phyloP scores from a whole-genome alignment of 2,113 vertebrate genomes.

The Fregata magnificens region DNA sequence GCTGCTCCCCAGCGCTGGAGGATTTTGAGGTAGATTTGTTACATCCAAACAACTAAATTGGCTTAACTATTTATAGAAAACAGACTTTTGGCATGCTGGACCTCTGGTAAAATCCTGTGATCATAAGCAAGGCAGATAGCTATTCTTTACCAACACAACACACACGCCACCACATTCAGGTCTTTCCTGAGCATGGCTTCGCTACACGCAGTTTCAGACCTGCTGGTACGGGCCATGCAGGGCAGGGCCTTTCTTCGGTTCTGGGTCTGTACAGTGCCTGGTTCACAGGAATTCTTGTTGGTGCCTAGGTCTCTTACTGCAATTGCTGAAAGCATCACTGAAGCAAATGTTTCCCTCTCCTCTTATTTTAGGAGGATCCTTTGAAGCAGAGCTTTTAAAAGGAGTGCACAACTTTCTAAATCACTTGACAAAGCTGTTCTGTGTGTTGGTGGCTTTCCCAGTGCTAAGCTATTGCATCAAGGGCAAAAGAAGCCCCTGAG shows the following conservation, averaged over 20 bases:
- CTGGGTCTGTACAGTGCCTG: background rate
- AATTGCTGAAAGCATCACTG: background rate
- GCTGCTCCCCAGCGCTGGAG: background rate
- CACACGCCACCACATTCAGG: background rate
- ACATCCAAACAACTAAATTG: conserved; percentile 23
- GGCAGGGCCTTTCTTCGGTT: background rate
- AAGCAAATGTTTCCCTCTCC: background rate
- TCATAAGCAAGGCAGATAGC: background rate
- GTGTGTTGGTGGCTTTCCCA: background rate
- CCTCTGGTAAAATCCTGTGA: background rate
- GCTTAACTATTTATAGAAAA: conserved; percentile 20
- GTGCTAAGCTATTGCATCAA: background rate
- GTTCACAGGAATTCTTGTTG: background rate
- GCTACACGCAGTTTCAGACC: background rate
- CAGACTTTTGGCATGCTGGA: background rate
- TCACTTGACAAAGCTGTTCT: background rate
- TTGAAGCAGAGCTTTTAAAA: background rate
- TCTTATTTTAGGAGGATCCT: background rate
- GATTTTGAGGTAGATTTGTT: background rate
- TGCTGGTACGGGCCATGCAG: background rate
- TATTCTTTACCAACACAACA: background rate
- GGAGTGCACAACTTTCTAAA: background rate
- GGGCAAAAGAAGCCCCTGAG: background rate
- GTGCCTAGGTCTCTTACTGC: background rate
- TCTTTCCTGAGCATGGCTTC: background rate